Evolutionary conservation across 2,797 vertebrate species (phyloP).

Genomic region (Parauchenoglanis punctatus): DNA sequence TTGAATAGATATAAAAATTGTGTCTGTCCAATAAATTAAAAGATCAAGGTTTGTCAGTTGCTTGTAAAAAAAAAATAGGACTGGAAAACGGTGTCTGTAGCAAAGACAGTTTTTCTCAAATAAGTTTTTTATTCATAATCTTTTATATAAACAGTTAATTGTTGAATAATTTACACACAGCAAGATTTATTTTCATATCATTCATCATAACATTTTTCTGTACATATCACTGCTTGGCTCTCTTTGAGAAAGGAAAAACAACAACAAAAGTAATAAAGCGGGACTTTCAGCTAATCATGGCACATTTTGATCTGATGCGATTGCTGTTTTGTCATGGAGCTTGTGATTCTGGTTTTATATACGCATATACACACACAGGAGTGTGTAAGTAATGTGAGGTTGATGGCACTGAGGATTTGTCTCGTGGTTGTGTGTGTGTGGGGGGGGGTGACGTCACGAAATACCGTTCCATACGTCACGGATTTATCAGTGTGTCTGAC

Average conservation of each 20-base stretch:
- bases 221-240: conserved; percentile 90
- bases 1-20: not conserved
- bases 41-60: not conserved
- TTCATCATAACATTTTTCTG: conserved; percentile 81
- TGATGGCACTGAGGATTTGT: conserved; percentile 76
- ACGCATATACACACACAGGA: conserved; percentile 45
- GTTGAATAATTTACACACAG: conserved; percentile 95
- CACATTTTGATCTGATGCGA: conserved; percentile 66
- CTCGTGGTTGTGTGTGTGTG: conserved; percentile 57
- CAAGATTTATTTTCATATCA: conserved; percentile 83
- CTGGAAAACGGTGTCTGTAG: not conserved
- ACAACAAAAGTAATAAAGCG: conserved; percentile 78
- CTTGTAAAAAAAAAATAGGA: conserved; percentile 43
- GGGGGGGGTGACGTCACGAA: not conserved
- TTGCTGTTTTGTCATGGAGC: conserved; percentile 22
- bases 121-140: conserved; percentile 89
- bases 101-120: conserved; percentile 68
- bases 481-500: not conserved
- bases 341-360: conserved; percentile 54
- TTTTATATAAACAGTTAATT: conserved; percentile 98
- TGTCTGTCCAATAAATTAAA: not conserved
- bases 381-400: conserved; percentile 64
- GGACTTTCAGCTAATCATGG: conserved; percentile 78
- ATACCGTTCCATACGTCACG: not conserved
- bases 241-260: conserved; percentile 78